Conservation (phyloP, 2,888 invertebrate species). For the Thecocarcelia acutangulata region DNA sequence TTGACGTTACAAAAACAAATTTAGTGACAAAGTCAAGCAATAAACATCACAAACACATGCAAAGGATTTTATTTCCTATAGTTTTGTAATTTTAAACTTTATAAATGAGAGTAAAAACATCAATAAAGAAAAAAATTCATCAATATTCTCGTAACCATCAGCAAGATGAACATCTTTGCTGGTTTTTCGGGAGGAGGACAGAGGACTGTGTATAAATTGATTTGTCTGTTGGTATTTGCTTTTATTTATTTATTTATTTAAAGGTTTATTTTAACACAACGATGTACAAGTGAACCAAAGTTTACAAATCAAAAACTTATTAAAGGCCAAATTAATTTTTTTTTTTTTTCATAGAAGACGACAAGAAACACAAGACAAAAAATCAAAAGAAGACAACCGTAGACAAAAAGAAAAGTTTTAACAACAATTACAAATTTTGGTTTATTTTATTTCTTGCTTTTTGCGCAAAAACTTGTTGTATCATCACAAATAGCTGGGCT, state of each 20-base stretch:
- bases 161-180: slow-evolving; percentile 9
- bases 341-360: neutral
- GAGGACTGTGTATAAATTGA: neutral
- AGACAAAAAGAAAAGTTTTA: neutral
- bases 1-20: slow-evolving; percentile 19
- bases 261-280: neutral
- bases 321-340: slow-evolving; percentile 16
- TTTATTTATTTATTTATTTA: neutral
- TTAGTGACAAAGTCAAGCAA: slow-evolving; percentile 20
- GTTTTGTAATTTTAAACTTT: slow-evolving; percentile 33
- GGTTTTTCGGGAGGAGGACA: neutral
- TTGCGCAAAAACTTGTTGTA: neutral
- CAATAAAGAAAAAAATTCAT: slow-evolving; percentile 35
- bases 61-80: slow-evolving; percentile 3
- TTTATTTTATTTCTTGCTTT: neutral
- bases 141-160: slow-evolving; percentile 22
- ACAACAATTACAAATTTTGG: neutral
- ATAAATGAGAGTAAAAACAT: slow-evolving; percentile 17
- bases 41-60: slow-evolving; percentile 19
- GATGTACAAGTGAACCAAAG: slow-evolving; percentile 3
- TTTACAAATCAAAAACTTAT: slow-evolving; percentile 47
- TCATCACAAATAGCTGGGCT: neutral
- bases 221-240: neutral
- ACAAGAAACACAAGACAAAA: neutral
- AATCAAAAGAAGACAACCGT: neutral